Base-by-base conservation (phyloP, 2,888 invertebrate genomes). In the Eupithecia vulgata region DNA sequence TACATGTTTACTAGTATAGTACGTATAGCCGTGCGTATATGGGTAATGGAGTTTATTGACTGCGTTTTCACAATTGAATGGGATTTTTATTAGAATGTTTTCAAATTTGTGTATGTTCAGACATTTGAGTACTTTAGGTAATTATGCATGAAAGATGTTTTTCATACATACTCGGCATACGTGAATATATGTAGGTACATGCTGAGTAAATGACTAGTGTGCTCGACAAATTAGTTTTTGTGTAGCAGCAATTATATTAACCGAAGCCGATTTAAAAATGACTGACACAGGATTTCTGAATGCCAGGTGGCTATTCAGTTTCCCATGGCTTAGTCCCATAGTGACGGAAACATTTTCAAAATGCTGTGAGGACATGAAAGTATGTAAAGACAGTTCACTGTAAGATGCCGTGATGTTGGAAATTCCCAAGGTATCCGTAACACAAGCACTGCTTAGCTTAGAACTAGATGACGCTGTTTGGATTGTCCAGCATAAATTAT, bases 1-100 rank as follows among this genome's bases (percentile, higher is more conserved):
- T 76, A 80, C 72, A 79, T 64, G 78, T 76, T 76, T 76, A 73
- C 76, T 73, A 68, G 72, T 72, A 68, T 61, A 65, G 17, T 68
- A 42, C 52, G 74, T 72, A 71, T 35, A 64, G 67, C 34, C 62
- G 71, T 74, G 62, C 73, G 64, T 77, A 74, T 79, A 79, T 75
- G 76, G 78, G 68, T 72, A 62, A 67, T 42, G 52, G 74, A 78
- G 80, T 79, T 79, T 78, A 67, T 79, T 80, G 80, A 79, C 80
- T 79, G 70, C 70, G 67, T 79, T 80, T 80, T 78, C 80, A 78
- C 80, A 78, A 76, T 78, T 64, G 59, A 67, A 34, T 69, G 48
- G 68, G 69, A 42, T 67, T 74, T 64, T 70, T 72, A 72, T 72
- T 67, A 25, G 57, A 67, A 62, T 67, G 61, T 12, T 30, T 13